These are phyloP conservation scores for Hemibagrus guttatus DNA, from an alignment of 2,797 vertebrate genomes.

Conservation along the genomic window DNA sequence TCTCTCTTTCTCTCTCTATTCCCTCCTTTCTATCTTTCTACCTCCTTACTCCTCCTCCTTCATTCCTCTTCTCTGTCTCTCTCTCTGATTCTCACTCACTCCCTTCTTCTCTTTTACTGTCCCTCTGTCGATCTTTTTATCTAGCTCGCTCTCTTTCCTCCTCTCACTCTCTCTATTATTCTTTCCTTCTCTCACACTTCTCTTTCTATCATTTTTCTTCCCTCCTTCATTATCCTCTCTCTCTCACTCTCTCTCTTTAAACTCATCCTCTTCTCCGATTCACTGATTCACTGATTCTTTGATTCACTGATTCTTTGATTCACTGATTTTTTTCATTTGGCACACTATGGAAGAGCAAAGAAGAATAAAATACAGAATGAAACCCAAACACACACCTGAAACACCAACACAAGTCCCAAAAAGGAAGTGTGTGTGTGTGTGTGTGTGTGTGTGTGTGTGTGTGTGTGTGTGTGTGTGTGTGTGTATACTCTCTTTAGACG, in stretches of 20 bases:
- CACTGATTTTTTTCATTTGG: background rate
- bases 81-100: background rate
- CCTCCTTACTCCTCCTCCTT: background rate
- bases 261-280: background rate
- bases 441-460: background rate
- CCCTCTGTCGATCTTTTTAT: background rate
- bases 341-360: background rate
- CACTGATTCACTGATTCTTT: background rate
- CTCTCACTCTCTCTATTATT: background rate
- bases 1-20: constrained; percentile 37
- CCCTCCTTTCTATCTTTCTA: constrained; percentile 14
- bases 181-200: background rate
- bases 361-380: background rate
- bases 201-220: too few species aligned
- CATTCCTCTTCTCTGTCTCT: background rate
- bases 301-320: background rate
- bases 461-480: background rate
- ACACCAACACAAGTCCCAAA: background rate
- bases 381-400: constrained; percentile 3
- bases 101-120: constrained; percentile 23
- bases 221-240: too few species aligned
- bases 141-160: background rate
- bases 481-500: background rate
- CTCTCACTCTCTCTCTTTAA: background rate
- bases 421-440: background rate